Conservation (phyloP, 2,888 invertebrate species). For the Leucoma salicis region DNA sequence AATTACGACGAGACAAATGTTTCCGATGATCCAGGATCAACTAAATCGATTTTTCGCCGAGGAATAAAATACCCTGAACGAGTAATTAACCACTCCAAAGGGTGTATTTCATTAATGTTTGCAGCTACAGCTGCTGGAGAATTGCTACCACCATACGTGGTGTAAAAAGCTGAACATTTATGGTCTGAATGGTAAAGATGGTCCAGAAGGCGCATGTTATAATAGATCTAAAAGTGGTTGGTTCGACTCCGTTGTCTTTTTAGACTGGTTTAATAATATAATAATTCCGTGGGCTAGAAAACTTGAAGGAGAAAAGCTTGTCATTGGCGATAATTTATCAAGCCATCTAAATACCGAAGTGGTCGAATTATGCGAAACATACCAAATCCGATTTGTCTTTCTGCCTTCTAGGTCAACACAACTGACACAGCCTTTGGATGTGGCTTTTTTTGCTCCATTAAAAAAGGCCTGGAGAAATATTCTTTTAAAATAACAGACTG, state of each 20-base stretch:
- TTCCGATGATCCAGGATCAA: slow-evolving; percentile 18
- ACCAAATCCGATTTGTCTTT: slow-evolving; percentile 45
- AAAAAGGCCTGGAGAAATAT: slow-evolving; percentile 35
- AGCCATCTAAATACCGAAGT: slow-evolving; percentile 13
- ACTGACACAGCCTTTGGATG: slow-evolving; percentile 16
- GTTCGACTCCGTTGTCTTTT: slow-evolving; percentile 34
- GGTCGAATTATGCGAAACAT: slow-evolving; percentile 44
- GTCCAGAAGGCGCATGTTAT: slow-evolving; percentile 32
- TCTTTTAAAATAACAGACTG: slow-evolving; percentile 23
- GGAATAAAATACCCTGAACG: slow-evolving; percentile 16
- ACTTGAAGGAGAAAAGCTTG: slow-evolving; percentile 7
- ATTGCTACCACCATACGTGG: neutral
- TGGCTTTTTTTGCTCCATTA: neutral
- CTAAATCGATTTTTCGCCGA: slow-evolving; percentile 15
- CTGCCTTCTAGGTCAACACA: slow-evolving; percentile 46
- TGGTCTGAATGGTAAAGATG: slow-evolving; percentile 50
- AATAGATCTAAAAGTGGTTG: slow-evolving; percentile 46
- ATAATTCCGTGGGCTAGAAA: neutral
- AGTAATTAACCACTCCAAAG: neutral
- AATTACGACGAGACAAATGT: slow-evolving; percentile 24
- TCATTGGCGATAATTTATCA: slow-evolving; percentile 21
- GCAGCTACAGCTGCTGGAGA: neutral
- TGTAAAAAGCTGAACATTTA: slow-evolving; percentile 50
- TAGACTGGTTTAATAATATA: slow-evolving; percentile 35
- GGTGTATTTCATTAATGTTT: neutral